These are phyloP conservation scores for Esox masquinongy DNA, from an alignment of 2,797 vertebrate species.

Conservation along the genomic window DNA sequence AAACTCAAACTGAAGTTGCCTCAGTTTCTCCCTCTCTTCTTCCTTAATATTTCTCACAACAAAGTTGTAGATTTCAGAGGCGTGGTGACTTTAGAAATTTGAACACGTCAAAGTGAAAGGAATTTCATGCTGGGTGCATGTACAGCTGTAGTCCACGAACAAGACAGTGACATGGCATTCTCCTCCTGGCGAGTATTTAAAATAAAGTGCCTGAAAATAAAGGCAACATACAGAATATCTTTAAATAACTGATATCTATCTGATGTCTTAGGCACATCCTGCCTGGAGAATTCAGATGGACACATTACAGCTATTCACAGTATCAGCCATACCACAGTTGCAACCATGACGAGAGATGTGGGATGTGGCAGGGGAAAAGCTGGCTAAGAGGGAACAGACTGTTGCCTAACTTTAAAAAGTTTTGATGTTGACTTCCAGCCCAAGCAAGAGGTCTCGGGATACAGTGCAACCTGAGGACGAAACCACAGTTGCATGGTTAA, in stretches of 20 bases:
- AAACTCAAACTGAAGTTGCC: slow-evolving; percentile 3
- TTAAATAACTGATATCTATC: background rate
- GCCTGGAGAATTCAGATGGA: background rate
- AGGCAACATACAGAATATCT: background rate
- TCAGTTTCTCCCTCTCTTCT: background rate
- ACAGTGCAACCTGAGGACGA: slow-evolving; percentile 44
- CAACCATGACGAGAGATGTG: slow-evolving; percentile 33
- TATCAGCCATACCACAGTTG: slow-evolving; percentile 2
- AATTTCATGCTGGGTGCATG: background rate
- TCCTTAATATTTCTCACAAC: background rate
- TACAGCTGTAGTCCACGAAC: background rate
- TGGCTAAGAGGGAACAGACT: slow-evolving; percentile 46
- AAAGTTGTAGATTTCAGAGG: background rate
- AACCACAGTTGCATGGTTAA: slow-evolving; percentile 49
- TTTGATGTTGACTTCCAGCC: slow-evolving; percentile 44
- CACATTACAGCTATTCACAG: background rate
- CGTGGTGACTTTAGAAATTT: background rate
- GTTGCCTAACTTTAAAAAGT: slow-evolving; percentile 39
- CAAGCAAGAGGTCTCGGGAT: slow-evolving; percentile 27
- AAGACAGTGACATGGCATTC: background rate
- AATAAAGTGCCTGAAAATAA: background rate
- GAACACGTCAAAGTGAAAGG: background rate
- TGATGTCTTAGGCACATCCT: background rate
- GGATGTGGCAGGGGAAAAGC: slow-evolving; percentile 33
- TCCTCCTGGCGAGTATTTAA: background rate